Evolutionary conservation across 2,888 invertebrate species (phyloP).

Genomic region (Aleiodes alternator): DNA sequence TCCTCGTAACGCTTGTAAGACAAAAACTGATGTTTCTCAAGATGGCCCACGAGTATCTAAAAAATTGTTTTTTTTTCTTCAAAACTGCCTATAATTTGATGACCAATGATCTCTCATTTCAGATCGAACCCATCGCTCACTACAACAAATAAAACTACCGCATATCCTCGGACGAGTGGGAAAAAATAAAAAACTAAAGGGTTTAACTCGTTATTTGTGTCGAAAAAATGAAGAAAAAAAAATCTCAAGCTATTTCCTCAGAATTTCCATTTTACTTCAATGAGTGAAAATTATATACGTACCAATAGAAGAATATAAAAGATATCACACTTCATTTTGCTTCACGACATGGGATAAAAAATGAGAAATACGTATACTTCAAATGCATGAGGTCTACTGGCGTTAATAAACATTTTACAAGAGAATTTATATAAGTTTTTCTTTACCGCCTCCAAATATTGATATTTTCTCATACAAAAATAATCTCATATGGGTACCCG

Average conservation of each 20-base stretch:
- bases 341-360: not conserved
- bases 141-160: too few species aligned
- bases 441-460: not conserved
- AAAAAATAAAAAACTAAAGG: too few species aligned
- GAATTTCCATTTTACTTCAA: not conserved
- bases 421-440: slow-evolving; percentile 44
- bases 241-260: not conserved
- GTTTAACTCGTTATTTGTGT: not conserved
- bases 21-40: too few species aligned
- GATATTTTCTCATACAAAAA: slow-evolving; percentile 21
- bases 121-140: too few species aligned
- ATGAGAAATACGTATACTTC: not conserved
- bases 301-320: slow-evolving; percentile 8
- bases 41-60: too few species aligned
- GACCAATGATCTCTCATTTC: too few species aligned
- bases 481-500: slow-evolving; percentile 44
- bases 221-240: too few species aligned
- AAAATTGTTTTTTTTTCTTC: too few species aligned
- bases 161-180: too few species aligned
- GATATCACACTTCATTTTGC: slow-evolving; percentile 5
- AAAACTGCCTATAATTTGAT: too few species aligned
- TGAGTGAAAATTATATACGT: not conserved
- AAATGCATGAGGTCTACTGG: not conserved
- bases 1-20: too few species aligned
- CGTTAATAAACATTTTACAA: not conserved